phyloP scores from a whole-genome alignment of 2,888 invertebrate species.

The Molorchus minor region DNA sequence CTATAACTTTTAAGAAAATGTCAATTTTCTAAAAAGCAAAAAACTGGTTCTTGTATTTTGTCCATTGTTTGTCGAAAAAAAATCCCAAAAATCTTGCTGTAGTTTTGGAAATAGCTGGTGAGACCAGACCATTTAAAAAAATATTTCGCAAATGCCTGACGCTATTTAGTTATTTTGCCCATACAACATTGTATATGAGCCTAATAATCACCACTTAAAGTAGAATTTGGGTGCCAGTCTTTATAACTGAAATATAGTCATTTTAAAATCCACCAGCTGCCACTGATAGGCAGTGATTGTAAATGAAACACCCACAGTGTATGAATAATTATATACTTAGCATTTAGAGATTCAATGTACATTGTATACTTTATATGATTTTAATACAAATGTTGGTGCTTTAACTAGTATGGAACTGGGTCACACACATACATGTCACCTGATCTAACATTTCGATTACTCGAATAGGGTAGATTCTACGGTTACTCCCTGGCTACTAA shows the following conservation, averaged over 20 bases:
- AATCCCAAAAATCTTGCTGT: no score
- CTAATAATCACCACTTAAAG: not conserved
- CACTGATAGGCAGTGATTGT: slow-evolving; percentile 19
- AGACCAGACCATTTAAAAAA: no score
- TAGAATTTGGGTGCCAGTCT: not conserved
- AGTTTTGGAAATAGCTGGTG: no score
- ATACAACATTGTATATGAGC: no score
- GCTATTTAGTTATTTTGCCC: no score
- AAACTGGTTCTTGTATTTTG: no score
- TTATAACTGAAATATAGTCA: not conserved
- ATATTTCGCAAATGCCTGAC: no score
- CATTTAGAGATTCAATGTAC: slow-evolving; percentile 58
- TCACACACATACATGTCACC: slow-evolving; percentile 46
- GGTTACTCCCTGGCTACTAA: slow-evolving; percentile 50
- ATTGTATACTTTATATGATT: slow-evolving; percentile 54
- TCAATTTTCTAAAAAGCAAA: no score
- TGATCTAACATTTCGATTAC: slow-evolving; percentile 37
- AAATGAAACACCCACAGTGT: slow-evolving; percentile 44
- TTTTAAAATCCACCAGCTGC: not conserved
- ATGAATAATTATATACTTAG: slow-evolving; percentile 55
- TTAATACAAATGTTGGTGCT: slow-evolving; percentile 63
- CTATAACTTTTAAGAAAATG: no score
- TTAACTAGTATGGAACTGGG: slow-evolving; percentile 59
- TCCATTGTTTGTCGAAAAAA: no score
- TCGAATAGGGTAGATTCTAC: slow-evolving; percentile 35